A percentile compares a stretch with the other conserved stretches of the same genome.
phyloP scores from a whole-genome alignment of 2,113 vertebrate species.

The Chaetodon auriga region DNA sequence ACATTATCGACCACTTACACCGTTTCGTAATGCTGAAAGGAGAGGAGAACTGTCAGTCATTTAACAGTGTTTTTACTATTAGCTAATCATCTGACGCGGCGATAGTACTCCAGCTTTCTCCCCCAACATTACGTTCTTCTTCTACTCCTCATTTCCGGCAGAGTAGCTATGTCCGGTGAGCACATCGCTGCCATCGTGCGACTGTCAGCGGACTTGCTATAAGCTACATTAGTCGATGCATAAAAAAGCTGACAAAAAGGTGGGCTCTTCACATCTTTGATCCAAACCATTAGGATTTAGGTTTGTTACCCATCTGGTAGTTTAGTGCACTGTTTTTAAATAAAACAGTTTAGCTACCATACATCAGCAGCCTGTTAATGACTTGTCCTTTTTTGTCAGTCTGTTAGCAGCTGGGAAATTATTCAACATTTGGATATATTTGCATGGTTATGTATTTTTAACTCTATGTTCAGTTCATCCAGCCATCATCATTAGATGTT shows the following conservation, averaged over 20 bases:
- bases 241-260: background rate
- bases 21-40: background rate
- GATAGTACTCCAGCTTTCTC: conserved; percentile 25
- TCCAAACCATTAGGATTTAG: too few species aligned
- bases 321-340: too few species aligned
- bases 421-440: too few species aligned
- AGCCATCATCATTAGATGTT: too few species aligned
- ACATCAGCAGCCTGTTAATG: background rate
- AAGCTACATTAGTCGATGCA: too few species aligned
- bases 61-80: conserved; percentile 27
- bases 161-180: background rate
- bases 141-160: conserved; percentile 24
- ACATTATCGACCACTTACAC: conserved; percentile 56
- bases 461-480: too few species aligned
- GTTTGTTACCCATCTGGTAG: too few species aligned
- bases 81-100: conserved; percentile 55
- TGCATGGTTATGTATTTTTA: too few species aligned
- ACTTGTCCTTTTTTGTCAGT: too few species aligned
- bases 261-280: too few species aligned
- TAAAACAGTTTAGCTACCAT: background rate
- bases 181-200: conserved; percentile 36
- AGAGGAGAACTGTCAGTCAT: background rate
- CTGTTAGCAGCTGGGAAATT: too few species aligned
- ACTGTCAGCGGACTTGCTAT: background rate
- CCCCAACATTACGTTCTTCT: conserved; percentile 47